phyloP scores from a whole-genome alignment of 1,140 invertebrate species.

The Pseudomyrmex cubaensis region DNA sequence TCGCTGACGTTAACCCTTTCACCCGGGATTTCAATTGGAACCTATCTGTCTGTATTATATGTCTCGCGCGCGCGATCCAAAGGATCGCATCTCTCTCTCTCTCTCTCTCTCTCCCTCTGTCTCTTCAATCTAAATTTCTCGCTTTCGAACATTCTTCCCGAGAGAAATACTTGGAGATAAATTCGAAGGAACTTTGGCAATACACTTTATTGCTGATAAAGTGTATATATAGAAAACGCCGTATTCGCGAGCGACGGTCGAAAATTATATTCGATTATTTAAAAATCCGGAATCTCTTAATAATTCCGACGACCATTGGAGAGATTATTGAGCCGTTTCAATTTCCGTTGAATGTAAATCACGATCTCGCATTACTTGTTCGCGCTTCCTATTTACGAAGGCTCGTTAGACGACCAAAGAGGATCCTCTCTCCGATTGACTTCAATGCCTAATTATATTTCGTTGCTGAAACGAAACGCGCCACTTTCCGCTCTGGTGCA shows the following conservation, averaged over 20 bases:
- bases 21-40: conserved; percentile 32
- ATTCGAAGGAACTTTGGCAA: too few species aligned
- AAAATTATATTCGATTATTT: conserved; percentile 35
- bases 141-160: too few species aligned
- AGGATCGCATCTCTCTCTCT: too few species aligned
- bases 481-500: conserved; percentile 5
- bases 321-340: conserved; percentile 6
- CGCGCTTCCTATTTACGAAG: background rate
- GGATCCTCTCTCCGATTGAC: background rate
- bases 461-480: conserved; percentile 1
- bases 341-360: conserved; percentile 30
- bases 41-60: conserved; percentile 19
- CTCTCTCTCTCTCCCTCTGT: too few species aligned
- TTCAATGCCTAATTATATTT: conserved; percentile 15
- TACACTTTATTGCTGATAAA: background rate
- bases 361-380: background rate
- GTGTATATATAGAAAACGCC: background rate
- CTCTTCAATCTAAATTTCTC: too few species aligned
- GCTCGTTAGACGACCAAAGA: conserved; percentile 40
- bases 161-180: too few species aligned
- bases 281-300: conserved; percentile 10
- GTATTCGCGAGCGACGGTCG: background rate
- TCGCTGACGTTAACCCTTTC: conserved; percentile 47
- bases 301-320: conserved; percentile 6
- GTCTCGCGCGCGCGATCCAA: background rate